Evolutionary conservation across 2,888 invertebrate genomes (phyloP), one percentile per base, ranked within the genome.

Genomic region (Latrodectus elegans): DNA sequence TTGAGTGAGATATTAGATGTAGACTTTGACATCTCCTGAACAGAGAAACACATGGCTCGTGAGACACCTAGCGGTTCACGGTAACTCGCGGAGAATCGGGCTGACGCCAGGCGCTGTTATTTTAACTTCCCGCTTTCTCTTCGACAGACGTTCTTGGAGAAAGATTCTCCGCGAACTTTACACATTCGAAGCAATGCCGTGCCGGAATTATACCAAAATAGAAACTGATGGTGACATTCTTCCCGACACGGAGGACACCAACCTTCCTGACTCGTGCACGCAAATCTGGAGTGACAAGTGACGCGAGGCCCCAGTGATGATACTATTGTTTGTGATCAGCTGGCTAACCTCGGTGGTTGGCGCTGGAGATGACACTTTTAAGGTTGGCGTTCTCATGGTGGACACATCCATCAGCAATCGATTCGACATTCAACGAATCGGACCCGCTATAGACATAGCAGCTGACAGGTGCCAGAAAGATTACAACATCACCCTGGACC

Each of bases 361-460:
- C 4, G 8, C 65, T 11, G 49, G 17, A 8, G 38, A 84, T 14
- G 17, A 17, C 11, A 26, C 71, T 1, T 89, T 79, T 77, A 88
- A 88, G 83, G 89, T 90, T 15, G 89, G 89, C 11, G 80, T 90
- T 17, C 84, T 90, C 12, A 89, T 90, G 89, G 89, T 90, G 26
- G 83, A 89, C 55, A 70, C 78, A 1, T 89, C 89, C 12, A 11
- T 51, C 38, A 80, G 75, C 22, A 88, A 89, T 65, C 67, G 90
- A 14, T 90, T 90, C 73, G 90, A 90, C 72, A 67, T 90, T 11
- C 89, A 90, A 65, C 85, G 89, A 49, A 90, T 90, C 38, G 90
- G 90, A 14, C 90, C 90, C 1, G 90, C 90, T 3, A 89, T 90
- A 49, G 90, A 90, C 82, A 89, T 90, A 12, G 90, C 90, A 0